phyloP scores from a whole-genome alignment of 2,888 invertebrate species.

The Busseola fusca region DNA sequence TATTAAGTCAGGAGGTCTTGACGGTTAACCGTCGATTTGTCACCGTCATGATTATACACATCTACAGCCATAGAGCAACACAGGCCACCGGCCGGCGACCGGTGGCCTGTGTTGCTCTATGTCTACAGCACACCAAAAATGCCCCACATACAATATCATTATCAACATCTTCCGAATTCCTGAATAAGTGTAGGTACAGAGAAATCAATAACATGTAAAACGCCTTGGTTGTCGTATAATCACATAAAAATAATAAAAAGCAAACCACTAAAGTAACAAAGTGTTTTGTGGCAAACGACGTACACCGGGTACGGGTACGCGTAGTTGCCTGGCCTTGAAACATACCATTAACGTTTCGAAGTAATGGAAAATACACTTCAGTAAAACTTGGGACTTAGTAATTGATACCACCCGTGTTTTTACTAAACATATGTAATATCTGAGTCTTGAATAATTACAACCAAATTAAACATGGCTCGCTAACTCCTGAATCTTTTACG shows the following conservation, averaged over 20 bases:
- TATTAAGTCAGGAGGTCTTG: too few species aligned
- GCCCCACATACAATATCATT: background rate
- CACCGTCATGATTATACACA: too few species aligned
- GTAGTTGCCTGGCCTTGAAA: slow-evolving; percentile 26
- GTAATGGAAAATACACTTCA: slow-evolving; percentile 5
- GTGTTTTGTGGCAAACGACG: slow-evolving; percentile 13
- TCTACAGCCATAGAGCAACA: too few species aligned
- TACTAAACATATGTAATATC: background rate
- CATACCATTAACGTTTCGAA: background rate
- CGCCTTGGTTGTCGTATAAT: background rate
- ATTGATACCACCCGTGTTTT: background rate
- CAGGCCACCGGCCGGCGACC: too few species aligned
- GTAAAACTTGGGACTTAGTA: background rate
- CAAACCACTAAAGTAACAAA: background rate
- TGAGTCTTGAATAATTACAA: slow-evolving; percentile 18
- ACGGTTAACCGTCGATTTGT: too few species aligned
- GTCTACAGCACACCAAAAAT: too few species aligned
- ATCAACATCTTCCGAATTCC: background rate
- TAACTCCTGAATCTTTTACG: slow-evolving; percentile 7
- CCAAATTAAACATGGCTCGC: slow-evolving; percentile 9
- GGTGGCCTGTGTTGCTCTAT: too few species aligned
- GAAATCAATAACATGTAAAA: background rate
- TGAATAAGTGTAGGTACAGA: background rate
- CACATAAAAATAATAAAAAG: background rate
- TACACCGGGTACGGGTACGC: slow-evolving; percentile 12